A percentile compares a stretch with the other conserved stretches of the same genome.
These are phyloP conservation scores for Sclerodermus sp. DNA, from an alignment of 2,888 invertebrate species.

Conservation along the genomic window DNA sequence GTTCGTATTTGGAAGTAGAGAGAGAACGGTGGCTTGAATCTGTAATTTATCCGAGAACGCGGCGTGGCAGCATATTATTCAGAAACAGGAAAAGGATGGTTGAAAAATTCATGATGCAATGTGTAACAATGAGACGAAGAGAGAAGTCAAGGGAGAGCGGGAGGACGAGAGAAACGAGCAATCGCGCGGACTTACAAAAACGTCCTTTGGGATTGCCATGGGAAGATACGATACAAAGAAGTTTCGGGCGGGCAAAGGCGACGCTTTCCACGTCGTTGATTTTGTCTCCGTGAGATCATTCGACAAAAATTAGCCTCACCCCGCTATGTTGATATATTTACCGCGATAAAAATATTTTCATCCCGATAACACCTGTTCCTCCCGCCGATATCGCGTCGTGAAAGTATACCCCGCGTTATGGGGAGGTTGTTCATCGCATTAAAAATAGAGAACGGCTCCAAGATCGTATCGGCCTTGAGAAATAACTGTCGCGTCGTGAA, in stretches of 20 bases:
- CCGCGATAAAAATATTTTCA: too few relatives aligned
- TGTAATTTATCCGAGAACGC: background rate
- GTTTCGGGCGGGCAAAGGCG: background rate
- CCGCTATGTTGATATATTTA: too few relatives aligned
- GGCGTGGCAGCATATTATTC: background rate
- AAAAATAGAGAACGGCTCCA: too few relatives aligned
- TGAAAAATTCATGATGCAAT: slow-evolving; percentile 3
- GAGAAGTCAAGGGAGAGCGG: background rate
- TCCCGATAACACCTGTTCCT: too few relatives aligned
- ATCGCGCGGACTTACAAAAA: slow-evolving; percentile 5
- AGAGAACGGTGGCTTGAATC: background rate
- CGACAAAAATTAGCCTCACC: too few relatives aligned
- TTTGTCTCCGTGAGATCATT: too few relatives aligned
- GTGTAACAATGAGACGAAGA: background rate
- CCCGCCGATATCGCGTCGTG: too few relatives aligned
- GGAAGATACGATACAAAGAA: background rate
- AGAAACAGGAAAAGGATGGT: background rate
- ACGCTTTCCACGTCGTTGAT: background rate
- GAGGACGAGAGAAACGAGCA: background rate
- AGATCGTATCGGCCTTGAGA: too few relatives aligned
- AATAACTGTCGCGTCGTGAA: too few relatives aligned
- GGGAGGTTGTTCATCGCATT: too few relatives aligned
- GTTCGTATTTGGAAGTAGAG: background rate
- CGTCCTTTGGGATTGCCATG: slow-evolving; percentile 1
- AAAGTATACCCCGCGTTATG: too few relatives aligned